A percentile compares a stretch with the other conserved stretches of the same genome.
Evolutionary conservation across 1,140 invertebrate species (phyloP).

Genomic region (Drosophila takahashii): DNA sequence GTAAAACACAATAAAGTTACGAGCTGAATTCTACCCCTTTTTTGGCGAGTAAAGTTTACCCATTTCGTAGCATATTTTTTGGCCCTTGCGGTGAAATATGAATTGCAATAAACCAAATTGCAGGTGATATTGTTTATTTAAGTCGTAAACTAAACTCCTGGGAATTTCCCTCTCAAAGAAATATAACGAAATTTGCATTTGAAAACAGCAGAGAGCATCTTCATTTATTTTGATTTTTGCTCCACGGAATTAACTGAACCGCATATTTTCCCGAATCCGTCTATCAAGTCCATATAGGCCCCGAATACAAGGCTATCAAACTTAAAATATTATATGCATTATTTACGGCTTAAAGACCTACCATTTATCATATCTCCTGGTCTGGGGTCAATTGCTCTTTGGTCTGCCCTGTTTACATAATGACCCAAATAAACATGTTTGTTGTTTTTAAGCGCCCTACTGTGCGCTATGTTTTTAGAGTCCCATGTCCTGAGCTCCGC

Average conservation of each 20-base stretch:
- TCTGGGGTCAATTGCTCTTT: slow-evolving; percentile 6
- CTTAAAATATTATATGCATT: slow-evolving; percentile 36
- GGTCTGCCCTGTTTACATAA: slow-evolving; percentile 53
- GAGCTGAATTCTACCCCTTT: background rate
- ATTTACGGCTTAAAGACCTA: slow-evolving; percentile 57
- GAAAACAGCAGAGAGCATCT: slow-evolving; percentile 5
- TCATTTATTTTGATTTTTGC: slow-evolving; percentile 19
- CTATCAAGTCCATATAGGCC: slow-evolving; percentile 1
- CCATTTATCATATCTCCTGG: slow-evolving; percentile 65
- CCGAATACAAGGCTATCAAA: slow-evolving; percentile 11
- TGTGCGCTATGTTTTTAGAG: slow-evolving; percentile 24
- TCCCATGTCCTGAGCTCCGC: slow-evolving; percentile 10
- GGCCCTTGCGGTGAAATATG: slow-evolving; percentile 21
- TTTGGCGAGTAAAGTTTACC: background rate
- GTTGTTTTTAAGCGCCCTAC: slow-evolving; percentile 15
- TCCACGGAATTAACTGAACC: slow-evolving; percentile 22
- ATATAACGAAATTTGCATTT: slow-evolving; percentile 52
- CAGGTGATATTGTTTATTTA: slow-evolving; percentile 56
- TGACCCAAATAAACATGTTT: slow-evolving; percentile 63
- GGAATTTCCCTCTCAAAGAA: slow-evolving; percentile 10
- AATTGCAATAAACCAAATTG: slow-evolving; percentile 22
- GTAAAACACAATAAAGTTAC: slow-evolving; percentile 14
- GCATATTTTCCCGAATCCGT: background rate
- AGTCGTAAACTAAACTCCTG: slow-evolving; percentile 51
- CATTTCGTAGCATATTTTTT: background rate